Conservation (phyloP, 1,140 invertebrate genomes). For the Drosophila lacertosa region DNA sequence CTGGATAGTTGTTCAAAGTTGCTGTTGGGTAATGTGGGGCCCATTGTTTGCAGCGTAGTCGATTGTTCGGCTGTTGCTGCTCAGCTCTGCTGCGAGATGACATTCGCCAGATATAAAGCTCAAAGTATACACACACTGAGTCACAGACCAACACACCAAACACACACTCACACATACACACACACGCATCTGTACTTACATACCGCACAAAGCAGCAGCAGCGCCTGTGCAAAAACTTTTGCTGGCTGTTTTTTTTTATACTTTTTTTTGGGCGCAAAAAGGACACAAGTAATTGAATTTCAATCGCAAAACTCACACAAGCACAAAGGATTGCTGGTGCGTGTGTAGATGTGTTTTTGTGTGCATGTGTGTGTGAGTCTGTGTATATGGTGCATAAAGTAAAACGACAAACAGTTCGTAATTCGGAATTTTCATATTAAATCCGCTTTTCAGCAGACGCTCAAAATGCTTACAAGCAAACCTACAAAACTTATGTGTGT, state of each 20-base stretch:
- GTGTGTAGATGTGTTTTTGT: conserved; percentile 6
- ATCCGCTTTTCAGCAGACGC: conserved; percentile 73
- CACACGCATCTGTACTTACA: conserved; percentile 1
- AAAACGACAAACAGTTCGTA: conserved; percentile 79
- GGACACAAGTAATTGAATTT: conserved; percentile 82
- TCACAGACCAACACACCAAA: conserved; percentile 1
- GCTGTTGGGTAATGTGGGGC: conserved; percentile 50
- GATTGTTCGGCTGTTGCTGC: conserved; percentile 35
- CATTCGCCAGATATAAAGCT: conserved; percentile 76
- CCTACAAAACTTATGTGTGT: conserved; percentile 1
- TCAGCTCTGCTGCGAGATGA: conserved; percentile 60
- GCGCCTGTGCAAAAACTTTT: conserved; percentile 54
- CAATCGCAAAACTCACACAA: conserved; percentile 68
- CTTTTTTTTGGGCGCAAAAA: conserved; percentile 64
- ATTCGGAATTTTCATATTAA: conserved; percentile 81
- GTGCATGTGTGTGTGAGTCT: conserved; percentile 1
- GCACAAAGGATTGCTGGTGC: conserved; percentile 28
- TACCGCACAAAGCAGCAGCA: conserved; percentile 19
- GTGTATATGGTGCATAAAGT: conserved; percentile 60
- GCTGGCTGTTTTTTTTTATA: conserved; percentile 40
- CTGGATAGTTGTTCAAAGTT: conserved; percentile 68
- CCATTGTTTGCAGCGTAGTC: conserved; percentile 45
- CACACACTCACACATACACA: conserved; percentile 5
- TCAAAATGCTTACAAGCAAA: conserved; percentile 47
- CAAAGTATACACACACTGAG: conserved; percentile 51